Base-by-base conservation (phyloP, 2,888 invertebrate species). In the Sicus ferrugineus region DNA sequence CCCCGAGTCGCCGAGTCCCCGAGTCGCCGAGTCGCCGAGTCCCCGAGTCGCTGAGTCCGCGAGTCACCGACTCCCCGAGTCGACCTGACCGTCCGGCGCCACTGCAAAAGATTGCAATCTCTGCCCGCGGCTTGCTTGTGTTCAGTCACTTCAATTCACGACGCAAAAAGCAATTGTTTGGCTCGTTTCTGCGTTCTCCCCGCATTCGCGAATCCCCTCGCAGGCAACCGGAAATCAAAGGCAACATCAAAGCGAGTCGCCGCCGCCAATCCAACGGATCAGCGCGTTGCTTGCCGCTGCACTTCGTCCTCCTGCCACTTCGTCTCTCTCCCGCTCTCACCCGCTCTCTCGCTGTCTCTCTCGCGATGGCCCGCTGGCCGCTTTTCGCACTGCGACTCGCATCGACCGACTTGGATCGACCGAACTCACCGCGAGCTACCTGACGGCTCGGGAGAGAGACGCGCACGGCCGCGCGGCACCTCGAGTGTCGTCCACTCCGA, bases 161-260 rank as follows among this genome's bases (percentile, higher is more conserved):
- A 30, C 7, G 31, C 16, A 9, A 26, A n/a, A n/a, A n/a, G n/a
- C n/a, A n/a, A n/a, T n/a, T 23, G n/a, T 56, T 38, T 38, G 52
- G 5, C 14, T 48, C 23, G 19, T 52, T 30, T 50, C 30, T 19
- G 42, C 7, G 4, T 59, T 59, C 19, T 58, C 46, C 11, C 48
- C 61, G 14, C 38, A 34, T 61, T 61, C 26, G 62, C 62, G 28
- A 80, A 78, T 79, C 78, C 80, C 81, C 81, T 80, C 80, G 78
- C 75, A 48, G 14, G 70, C 78, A 77, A 80, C 81, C 80, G 80
- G 80, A 81, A 80, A 80, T 80, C 80, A 80, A 80, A 80, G 80
- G 75, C 75, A 73, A 80, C 79, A 77, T 81, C 79, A 80, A 81
- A 81, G 79, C 72, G 73, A 68, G 74, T 77, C 78, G 78, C 69